Evolutionary conservation across 2,113 vertebrate genomes (phyloP), one percentile per base, ranked within the genome.

Genomic region (Hydrochoerus hydrochaeris): DNA sequence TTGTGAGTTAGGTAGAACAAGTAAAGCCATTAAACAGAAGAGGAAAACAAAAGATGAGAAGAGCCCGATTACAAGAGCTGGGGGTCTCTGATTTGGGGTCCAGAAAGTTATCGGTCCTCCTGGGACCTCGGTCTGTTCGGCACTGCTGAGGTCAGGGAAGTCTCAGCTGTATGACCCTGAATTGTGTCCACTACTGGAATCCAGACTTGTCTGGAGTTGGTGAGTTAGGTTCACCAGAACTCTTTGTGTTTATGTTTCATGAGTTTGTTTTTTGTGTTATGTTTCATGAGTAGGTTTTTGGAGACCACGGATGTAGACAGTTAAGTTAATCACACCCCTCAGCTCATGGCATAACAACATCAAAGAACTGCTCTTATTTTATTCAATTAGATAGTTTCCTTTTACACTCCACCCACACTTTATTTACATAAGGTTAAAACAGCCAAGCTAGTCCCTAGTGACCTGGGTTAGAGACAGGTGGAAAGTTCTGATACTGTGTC

Each of bases 361-460:
- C 80, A 80, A 85, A 69, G 57, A 58, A 85, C 35, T 46, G n/a
- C n/a, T 83, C 60, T 93, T 71, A 63, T 78, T 91, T 91, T 86
- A 82, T 92, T 96, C 73, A 91, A 28, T 95, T 75, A 58, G 44
- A 32, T 30, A 62, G 32, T 83, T 78, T 63, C 63, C 52, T 82
- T 93, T 80, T 73, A 80, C 35, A 78, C 4, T 24, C 26, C 11
- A 57, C 5, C n/a, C 60, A 49, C 24, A n/a, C 8, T 80, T 13
- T 14, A 44, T 67, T 52, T 86, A 69, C 13, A 86, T 58, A 57
- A 82, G 58, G 41, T 60, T 54, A 60, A 82, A 82, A 65, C 32
- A 78, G 46, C 24, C 4, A 69, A 86, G 41, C 11, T 83, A 32
- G 63, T 93, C 13, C 90, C 35, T 65, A 44, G n/a, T 69, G 87